A percentile compares a stretch with the other conserved stretches of the same genome.
Evolutionary conservation across 2,888 invertebrate species (phyloP).

Genomic region (Andrena camellia): DNA sequence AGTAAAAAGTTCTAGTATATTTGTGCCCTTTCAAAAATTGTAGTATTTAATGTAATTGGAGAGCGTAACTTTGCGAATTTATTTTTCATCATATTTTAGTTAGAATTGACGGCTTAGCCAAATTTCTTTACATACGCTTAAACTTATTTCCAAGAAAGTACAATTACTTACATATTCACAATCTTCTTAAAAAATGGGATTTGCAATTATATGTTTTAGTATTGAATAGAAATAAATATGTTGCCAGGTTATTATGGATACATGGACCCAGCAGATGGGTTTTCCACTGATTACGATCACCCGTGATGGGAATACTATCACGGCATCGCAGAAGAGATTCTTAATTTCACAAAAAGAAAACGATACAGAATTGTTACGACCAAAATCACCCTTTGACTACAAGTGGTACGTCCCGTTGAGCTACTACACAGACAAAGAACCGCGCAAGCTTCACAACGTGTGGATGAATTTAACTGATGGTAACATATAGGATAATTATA

Average conservation of each 20-base stretch:
- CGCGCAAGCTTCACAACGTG: constrained; percentile 87
- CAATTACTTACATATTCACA: too few relatives aligned
- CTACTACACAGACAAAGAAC: constrained; percentile 89
- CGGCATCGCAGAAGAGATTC: constrained; percentile 90
- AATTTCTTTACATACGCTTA: too few relatives aligned
- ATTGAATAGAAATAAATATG: constrained; percentile 43
- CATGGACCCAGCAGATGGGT: constrained; percentile 94
- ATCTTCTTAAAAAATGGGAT: too few relatives aligned
- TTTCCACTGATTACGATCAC: constrained; percentile 92
- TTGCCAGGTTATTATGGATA: constrained; percentile 89
- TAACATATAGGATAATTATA: constrained; percentile 83
- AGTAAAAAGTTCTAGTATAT: too few relatives aligned
- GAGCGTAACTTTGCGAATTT: too few relatives aligned
- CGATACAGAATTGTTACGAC: constrained; percentile 85
- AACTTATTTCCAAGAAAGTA: too few relatives aligned
- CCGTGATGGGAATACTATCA: constrained; percentile 87
- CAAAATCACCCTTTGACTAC: constrained; percentile 87
- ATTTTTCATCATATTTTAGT: too few relatives aligned
- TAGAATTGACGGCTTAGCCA: too few relatives aligned
- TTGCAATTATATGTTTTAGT: too few relatives aligned
- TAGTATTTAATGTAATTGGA: too few relatives aligned
- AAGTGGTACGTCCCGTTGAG: constrained; percentile 93
- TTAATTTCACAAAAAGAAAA: constrained; percentile 86
- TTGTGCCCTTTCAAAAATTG: too few relatives aligned
- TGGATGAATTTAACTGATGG: constrained; percentile 94